Percentiles rank a stretch among this genome's conserved stretches.
These are phyloP conservation scores for Chrosomus eos DNA, from an alignment of 2,797 vertebrate genomes.

Conservation along the genomic window DNA sequence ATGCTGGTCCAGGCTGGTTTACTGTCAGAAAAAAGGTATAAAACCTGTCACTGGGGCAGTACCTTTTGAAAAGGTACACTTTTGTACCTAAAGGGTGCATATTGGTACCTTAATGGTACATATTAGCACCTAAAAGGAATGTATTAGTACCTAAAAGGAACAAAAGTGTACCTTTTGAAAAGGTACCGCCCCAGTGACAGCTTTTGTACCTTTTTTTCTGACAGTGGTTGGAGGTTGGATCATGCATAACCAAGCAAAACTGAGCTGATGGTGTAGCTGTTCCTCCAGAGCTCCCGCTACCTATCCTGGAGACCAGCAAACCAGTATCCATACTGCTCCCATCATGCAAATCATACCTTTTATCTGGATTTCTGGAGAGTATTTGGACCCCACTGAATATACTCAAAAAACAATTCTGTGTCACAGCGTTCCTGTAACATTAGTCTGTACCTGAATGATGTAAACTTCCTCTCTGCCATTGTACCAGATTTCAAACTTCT, in stretches of 20 bases:
- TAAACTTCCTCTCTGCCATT: conserved; percentile 94
- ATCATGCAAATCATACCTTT: not conserved
- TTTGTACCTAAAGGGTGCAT: too few relatives aligned
- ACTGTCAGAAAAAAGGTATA: too few relatives aligned
- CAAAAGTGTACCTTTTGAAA: too few relatives aligned
- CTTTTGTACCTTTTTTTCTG: too few relatives aligned
- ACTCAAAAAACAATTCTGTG: not conserved
- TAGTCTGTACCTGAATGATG: conserved; percentile 87
- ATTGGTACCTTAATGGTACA: too few relatives aligned
- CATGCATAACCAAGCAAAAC: too few relatives aligned
- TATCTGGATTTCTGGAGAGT: not conserved
- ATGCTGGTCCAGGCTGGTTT: not conserved
- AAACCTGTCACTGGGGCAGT: too few relatives aligned
- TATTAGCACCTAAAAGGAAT: too few relatives aligned
- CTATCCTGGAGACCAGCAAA: not conserved
- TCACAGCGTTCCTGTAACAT: not conserved
- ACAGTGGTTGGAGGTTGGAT: not conserved
- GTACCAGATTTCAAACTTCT: conserved; percentile 96
- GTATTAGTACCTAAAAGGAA: too few relatives aligned
- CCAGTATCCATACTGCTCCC: not conserved
- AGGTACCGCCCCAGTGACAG: too few relatives aligned
- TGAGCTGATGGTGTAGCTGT: not conserved
- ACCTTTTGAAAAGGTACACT: too few relatives aligned
- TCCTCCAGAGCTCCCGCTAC: not conserved
- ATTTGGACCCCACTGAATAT: not conserved